These are phyloP conservation scores for Channallabes apus DNA, from an alignment of 2,797 vertebrate species.

Conservation along the genomic window DNA sequence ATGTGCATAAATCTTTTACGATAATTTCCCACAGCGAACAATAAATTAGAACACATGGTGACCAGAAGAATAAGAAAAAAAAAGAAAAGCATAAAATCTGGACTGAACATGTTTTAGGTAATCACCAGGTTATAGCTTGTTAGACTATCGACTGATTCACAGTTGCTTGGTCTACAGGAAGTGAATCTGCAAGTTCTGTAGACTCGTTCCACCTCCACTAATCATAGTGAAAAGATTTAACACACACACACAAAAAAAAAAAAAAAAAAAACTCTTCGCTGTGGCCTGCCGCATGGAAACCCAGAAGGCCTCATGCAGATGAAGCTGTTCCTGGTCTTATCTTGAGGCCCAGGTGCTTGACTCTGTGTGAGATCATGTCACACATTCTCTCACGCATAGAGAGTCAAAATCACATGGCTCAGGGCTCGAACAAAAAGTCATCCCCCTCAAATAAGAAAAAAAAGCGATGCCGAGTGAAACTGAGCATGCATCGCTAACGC, in stretches of 20 bases:
- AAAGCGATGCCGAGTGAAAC: neutral
- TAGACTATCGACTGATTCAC: conserved; percentile 44
- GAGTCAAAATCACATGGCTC: neutral
- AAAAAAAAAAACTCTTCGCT: neutral
- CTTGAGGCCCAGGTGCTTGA: neutral
- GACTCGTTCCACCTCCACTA: neutral
- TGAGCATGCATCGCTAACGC: conserved; percentile 65
- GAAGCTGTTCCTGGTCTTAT: conserved; percentile 4
- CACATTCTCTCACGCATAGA: neutral
- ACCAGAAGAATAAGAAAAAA: neutral
- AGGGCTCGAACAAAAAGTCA: neutral
- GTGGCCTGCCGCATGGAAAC: neutral
- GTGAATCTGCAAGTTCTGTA: conserved; percentile 19
- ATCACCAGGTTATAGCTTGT: conserved; percentile 38
- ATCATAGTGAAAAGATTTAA: conserved; percentile 4
- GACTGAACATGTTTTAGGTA: conserved; percentile 30
- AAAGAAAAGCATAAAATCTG: conserved; percentile 28
- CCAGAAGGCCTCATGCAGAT: neutral
- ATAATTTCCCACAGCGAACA: conserved; percentile 35
- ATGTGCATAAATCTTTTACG: conserved; percentile 32
- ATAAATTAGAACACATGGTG: conserved; percentile 54
- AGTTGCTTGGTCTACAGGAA: conserved; percentile 30
- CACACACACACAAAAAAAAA: neutral
- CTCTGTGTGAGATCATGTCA: neutral
- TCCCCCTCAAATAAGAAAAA: neutral